A percentile compares a stretch with the other conserved stretches of the same genome.
phyloP scores from a whole-genome alignment of 2,797 vertebrate genomes.

The Artibeus lituratus region DNA sequence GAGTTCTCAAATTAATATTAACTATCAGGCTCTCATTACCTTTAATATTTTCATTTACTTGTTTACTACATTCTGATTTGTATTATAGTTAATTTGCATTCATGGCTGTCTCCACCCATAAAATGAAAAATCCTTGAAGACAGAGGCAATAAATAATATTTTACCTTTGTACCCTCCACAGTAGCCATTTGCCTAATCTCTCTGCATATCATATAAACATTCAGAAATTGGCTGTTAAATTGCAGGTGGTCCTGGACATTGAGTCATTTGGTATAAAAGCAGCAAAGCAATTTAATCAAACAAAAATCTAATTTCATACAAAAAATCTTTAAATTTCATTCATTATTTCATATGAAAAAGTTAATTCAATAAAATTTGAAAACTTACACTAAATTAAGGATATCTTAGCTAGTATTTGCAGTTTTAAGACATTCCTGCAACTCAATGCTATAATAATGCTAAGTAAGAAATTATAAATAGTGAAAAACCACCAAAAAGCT shows the following conservation, averaged over 20 bases:
- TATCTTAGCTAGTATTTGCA: neutral
- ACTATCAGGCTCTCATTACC: neutral
- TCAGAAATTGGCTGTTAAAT: neutral
- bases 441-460: neutral
- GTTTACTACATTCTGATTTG: neutral
- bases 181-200: neutral
- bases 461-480: conserved; percentile 28
- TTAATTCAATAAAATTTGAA: neutral
- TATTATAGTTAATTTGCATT: neutral
- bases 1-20: neutral
- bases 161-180: neutral
- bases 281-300: conserved; percentile 15
- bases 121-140: neutral
- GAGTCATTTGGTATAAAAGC: neutral
- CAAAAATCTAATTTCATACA: conserved; percentile 21
- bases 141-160: neutral
- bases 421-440: conserved; percentile 2
- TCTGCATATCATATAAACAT: neutral
- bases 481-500: conserved; percentile 1
- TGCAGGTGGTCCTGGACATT: neutral
- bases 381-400: neutral
- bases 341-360: conserved; percentile 6
- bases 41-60: neutral
- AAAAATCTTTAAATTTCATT: neutral
- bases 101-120: neutral